A percentile compares a stretch with the other conserved stretches of the same genome.
phyloP scores from a whole-genome alignment of 2,797 vertebrate species.

The Eulemur rubriventer region DNA sequence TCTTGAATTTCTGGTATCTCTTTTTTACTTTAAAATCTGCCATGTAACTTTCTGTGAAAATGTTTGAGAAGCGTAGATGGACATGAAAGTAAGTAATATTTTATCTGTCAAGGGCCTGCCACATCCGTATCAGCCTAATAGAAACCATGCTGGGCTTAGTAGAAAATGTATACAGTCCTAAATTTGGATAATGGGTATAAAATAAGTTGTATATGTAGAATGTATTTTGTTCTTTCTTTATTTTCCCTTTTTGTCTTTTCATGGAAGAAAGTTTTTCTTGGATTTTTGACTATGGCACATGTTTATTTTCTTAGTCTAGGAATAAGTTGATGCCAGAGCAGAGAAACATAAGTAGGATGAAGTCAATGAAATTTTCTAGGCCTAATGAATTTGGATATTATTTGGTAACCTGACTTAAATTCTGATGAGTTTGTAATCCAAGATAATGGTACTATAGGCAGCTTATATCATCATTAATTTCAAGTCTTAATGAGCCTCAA shows the following conservation, averaged over 20 bases:
- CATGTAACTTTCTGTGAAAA: background rate
- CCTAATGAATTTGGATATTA: constrained; percentile 70
- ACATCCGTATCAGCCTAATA: background rate
- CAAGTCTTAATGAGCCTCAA: constrained; percentile 57
- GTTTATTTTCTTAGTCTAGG: constrained; percentile 58
- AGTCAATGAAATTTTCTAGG: constrained; percentile 62
- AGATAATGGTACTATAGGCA: constrained; percentile 45
- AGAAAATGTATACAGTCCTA: background rate
- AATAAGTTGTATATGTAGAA: constrained; percentile 21
- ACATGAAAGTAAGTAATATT: background rate
- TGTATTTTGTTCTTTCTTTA: background rate
- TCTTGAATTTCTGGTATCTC: constrained; percentile 23
- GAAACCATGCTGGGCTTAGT: background rate
- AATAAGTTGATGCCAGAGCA: constrained; percentile 56
- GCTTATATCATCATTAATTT: constrained; percentile 74
- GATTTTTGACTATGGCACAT: background rate
- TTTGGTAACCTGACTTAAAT: constrained; percentile 73
- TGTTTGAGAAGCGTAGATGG: background rate
- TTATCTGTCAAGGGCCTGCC: background rate
- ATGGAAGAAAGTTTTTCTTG: constrained; percentile 1
- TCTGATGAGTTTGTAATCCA: constrained; percentile 66
- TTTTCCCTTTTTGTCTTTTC: background rate
- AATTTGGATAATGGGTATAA: background rate
- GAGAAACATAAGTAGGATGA: constrained; percentile 49
- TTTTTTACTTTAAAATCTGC: constrained; percentile 19